These are phyloP conservation scores for Amblyjoppa proteus DNA, from an alignment of 2,888 invertebrate species.

Conservation along the genomic window DNA sequence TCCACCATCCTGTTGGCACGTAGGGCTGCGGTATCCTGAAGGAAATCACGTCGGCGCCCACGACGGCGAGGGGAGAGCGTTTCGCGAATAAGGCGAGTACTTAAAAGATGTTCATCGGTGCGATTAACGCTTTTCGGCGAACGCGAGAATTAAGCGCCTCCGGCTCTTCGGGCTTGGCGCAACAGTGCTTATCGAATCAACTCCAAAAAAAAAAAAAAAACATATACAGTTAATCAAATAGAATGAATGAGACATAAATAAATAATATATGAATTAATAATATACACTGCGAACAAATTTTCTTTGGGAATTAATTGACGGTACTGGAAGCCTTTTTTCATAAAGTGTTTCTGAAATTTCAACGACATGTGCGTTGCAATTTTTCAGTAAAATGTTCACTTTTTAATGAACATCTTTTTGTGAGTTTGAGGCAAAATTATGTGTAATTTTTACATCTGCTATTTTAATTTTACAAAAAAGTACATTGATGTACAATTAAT, in stretches of 20 bases:
- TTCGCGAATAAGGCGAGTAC: slow-evolving; percentile 39
- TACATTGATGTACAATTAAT: no score
- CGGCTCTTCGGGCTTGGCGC: neutral
- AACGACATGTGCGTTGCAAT: no score
- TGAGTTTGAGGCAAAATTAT: no score
- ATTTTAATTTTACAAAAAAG: no score
- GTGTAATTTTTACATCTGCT: no score
- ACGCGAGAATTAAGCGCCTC: neutral
- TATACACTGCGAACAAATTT: no score
- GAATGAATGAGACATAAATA: neutral
- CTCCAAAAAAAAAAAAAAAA: neutral
- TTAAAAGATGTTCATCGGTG: slow-evolving; percentile 45
- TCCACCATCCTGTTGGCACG: slow-evolving; percentile 19
- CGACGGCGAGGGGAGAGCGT: neutral
- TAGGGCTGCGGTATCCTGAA: slow-evolving; percentile 12
- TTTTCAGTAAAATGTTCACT: no score
- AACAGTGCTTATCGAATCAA: neutral
- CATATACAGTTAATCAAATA: neutral
- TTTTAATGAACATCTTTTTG: no score
- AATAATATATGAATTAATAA: no score
- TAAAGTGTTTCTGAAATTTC: no score
- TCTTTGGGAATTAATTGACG: no score
- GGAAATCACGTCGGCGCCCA: slow-evolving; percentile 46
- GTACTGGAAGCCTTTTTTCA: no score
- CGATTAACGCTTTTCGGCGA: slow-evolving; percentile 36